Evolutionary conservation across 2,797 vertebrate genomes (phyloP), one percentile per base, ranked within the genome.

Genomic region (Cossypha heuglini): DNA sequence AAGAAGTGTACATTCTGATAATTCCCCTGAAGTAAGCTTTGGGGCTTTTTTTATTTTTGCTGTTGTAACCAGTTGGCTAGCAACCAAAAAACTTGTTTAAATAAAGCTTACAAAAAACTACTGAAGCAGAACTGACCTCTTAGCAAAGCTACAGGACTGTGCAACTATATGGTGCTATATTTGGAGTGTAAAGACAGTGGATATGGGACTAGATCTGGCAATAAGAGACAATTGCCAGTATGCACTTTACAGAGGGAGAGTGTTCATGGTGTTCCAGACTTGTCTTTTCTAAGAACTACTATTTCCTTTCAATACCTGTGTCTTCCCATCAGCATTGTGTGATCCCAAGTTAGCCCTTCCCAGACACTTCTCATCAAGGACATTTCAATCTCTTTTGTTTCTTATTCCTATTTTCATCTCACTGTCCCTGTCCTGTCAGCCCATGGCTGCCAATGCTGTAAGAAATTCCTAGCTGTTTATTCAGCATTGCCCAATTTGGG

Each of bases 391-490:
- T 68, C 77, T 46, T 51, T 4, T 83, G 92, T 97, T 96, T 59
- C 40, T 82, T 62, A 51, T 35, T 61, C 38, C 17, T 69, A 19
- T 79, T 93, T 94, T 76, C 22, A 38, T 64, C 35, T 79, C 91
- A 38, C 84, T 89, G 40, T 82, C 64, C 93, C 86, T 94, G 79
- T 97, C 95, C 91, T 95, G 74, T 95, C 1, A 7, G 61, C 64
- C 46, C 20, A 49, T 28, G 28, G 28, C 43, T 82, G 35, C 29
- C 45, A 40, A 33, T 13, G 13, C 4, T 52, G 1, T 85, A 49
- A 64, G 43, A 45, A 6, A 21, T 52, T 72, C 31, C 29, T 13
- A 61, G 11, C 13, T 63, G 3, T 52, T 76, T 90, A 29, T 86
- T 86, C 59, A 76, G 3, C 45, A 42, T 31, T 75, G 67, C 9